phyloP scores from a whole-genome alignment of 2,113 vertebrate species.

The Catharus bicknelli region DNA sequence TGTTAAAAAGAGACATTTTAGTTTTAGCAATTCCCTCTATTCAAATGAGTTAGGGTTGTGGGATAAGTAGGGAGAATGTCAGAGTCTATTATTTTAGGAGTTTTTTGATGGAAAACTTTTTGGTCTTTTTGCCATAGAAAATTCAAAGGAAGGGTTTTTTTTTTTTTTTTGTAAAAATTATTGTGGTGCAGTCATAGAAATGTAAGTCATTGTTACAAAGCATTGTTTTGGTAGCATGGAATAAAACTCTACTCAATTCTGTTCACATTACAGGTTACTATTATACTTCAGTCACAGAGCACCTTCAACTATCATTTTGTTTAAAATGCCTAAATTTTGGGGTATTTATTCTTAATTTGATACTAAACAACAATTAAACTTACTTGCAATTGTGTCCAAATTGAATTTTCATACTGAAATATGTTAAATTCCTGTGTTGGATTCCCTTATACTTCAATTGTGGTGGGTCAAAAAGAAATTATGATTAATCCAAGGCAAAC shows the following conservation, averaged over 20 bases:
- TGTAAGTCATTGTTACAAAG: neutral
- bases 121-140: neutral
- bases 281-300: neutral
- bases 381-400: neutral
- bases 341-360: neutral
- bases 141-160: neutral
- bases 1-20: constrained; percentile 48
- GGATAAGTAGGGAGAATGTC: neutral
- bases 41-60: constrained; percentile 20
- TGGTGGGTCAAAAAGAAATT: neutral
- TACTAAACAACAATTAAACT: neutral
- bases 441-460: neutral
- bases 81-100: neutral
- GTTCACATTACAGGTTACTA: neutral
- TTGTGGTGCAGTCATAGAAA: neutral
- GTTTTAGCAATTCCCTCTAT: constrained; percentile 32
- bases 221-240: neutral
- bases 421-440: neutral
- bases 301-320: neutral
- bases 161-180: neutral
- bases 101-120: neutral
- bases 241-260: neutral
- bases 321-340: neutral
- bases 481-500: neutral
- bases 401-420: neutral